Evolutionary conservation across 2,797 vertebrate genomes (phyloP), one percentile per base, ranked within the genome.

Genomic region (Hippopotamyrus pictus): DNA sequence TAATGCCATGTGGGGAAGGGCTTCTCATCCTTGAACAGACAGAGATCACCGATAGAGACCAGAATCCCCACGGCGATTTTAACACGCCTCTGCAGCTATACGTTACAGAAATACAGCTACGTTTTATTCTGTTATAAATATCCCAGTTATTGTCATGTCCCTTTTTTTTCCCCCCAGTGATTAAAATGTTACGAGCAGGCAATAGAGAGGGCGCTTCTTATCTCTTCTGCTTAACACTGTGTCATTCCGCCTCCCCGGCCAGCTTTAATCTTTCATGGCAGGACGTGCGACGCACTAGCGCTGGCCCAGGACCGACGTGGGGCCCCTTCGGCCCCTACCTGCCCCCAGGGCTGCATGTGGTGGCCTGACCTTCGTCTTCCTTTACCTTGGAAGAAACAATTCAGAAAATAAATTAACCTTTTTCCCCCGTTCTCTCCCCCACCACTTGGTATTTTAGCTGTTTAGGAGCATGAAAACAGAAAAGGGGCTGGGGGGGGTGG

Each of bases 331-430:
- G 46, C 29, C 50, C 46, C 54, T n/a, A 5, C 37, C 46, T 22
- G 9, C 88, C 41, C 76, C 76, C 53, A 7, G 37, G 41, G 17
- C 50, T 44, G 33, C 17, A 44, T 25, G 33, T 53, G 7, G 76
- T 50, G 7, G 62, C 37, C 50, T n/a, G 33, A 73, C 59, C 85
- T 88, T 88, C 46, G 33, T 79, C 76, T 88, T 89, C 37, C 88
- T 88, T 89, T 87, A 84, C 37, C 65, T 62, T 87, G 51, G 59
- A 76, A 22, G 89, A 88, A 88, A 86, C 46, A 50, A 87, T 84
- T 86, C 44, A 53, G 69, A 90, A 89, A 88, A 88, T 85, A 90
- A 90, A 88, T 91, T 51, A 90, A 82, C 37, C 53, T 25, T 46
- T 86, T 88, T 17, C 48, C 17, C 25, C 41, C n/a, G 44, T 87